Conservation (phyloP, 1,140 invertebrate species). For the Pachyrhynchus sulphureomaculatus region DNA sequence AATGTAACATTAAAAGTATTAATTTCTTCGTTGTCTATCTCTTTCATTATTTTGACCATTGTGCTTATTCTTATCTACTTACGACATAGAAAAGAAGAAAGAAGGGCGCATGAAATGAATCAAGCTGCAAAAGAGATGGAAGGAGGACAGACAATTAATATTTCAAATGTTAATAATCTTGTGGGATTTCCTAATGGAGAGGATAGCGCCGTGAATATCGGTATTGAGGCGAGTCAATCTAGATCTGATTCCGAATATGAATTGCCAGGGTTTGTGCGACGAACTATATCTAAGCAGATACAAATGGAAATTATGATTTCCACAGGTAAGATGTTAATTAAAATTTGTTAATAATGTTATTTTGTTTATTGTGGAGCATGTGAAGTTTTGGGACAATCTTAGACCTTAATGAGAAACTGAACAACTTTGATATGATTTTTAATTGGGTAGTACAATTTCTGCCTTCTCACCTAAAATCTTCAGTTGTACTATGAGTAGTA, state of each 20-base stretch:
- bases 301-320: slow-evolving; percentile 63
- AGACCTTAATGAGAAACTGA: too few species aligned
- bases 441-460: too few species aligned
- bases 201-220: slow-evolving; percentile 53
- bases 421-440: too few species aligned
- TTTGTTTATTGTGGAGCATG: too few species aligned
- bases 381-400: too few species aligned
- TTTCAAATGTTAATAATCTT: neutral
- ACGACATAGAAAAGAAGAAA: slow-evolving; percentile 1
- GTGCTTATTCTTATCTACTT: slow-evolving; percentile 54
- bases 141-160: neutral
- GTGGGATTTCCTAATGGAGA: slow-evolving; percentile 54
- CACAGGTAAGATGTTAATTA: neutral
- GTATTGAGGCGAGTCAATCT: slow-evolving; percentile 72
- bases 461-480: too few species aligned
- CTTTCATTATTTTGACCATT: slow-evolving; percentile 60
- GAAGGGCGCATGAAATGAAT: neutral
- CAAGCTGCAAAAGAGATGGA: neutral
- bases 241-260: slow-evolving; percentile 75
- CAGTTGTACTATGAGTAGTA: too few species aligned
- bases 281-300: slow-evolving; percentile 92
- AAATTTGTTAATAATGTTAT: neutral
- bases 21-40: slow-evolving; percentile 62
- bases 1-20: slow-evolving; percentile 61
- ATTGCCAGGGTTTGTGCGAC: slow-evolving; percentile 82